These are phyloP conservation scores for Caracal caracal DNA, from an alignment of 2,113 vertebrate species.

Conservation along the genomic window DNA sequence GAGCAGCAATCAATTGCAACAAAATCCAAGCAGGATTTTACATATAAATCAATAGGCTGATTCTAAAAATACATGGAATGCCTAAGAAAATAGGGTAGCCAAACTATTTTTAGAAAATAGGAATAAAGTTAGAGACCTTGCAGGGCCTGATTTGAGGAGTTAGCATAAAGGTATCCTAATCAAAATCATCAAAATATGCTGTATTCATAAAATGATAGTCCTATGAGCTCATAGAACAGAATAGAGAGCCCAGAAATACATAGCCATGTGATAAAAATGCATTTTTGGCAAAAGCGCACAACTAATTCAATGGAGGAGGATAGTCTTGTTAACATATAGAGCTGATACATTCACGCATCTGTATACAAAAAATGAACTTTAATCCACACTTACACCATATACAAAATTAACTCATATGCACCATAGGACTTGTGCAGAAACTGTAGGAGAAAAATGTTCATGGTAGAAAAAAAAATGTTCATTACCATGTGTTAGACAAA, in stretches of 20 bases:
- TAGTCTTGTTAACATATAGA: not conserved
- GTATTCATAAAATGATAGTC: not conserved
- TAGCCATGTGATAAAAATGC: not conserved
- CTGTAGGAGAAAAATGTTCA: not conserved
- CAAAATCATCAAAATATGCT: not conserved
- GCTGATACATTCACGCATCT: not conserved
- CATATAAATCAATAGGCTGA: not conserved
- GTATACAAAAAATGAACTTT: not conserved
- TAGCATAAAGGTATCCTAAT: not conserved
- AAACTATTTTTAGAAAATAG: not conserved
- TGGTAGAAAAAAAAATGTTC: not conserved
- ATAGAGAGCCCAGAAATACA: not conserved
- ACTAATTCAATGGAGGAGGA: not conserved
- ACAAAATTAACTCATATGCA: not conserved
- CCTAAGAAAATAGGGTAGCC: not conserved
- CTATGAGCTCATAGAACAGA: not conserved
- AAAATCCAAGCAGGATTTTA: not conserved
- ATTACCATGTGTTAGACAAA: not conserved
- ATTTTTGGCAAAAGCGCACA: not conserved
- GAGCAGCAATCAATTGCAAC: not conserved
- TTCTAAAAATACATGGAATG: not conserved
- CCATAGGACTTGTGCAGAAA: not conserved
- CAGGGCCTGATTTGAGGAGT: not conserved
- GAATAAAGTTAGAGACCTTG: not conserved
- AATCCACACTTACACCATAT: not conserved